phyloP scores from a whole-genome alignment of 2,888 invertebrate genomes.

The Argyra leucocephala region DNA sequence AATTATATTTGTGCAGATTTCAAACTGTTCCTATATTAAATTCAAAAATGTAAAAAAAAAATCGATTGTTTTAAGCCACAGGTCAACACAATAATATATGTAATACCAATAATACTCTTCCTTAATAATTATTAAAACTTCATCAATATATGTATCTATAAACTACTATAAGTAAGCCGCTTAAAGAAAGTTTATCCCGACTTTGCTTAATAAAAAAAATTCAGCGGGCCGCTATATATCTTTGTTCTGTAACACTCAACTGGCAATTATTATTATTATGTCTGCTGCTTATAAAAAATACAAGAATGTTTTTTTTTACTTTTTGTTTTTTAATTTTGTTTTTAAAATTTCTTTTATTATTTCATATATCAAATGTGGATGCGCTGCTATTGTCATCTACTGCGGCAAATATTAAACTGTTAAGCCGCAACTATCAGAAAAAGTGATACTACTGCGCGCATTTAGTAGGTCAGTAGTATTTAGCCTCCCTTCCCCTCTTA shows the following conservation, averaged over 20 bases:
- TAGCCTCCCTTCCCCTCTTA: neutral
- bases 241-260: neutral
- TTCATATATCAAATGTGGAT: neutral
- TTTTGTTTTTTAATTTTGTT: neutral
- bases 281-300: neutral
- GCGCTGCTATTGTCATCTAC: neutral
- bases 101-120: neutral
- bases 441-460: neutral
- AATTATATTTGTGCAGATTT: neutral
- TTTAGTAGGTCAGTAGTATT: constrained; percentile 5
- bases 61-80: neutral
- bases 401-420: constrained; percentile 3
- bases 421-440: neutral
- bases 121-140: neutral
- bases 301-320: neutral
- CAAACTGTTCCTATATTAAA: neutral
- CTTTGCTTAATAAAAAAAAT: neutral
- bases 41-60: neutral
- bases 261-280: neutral
- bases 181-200: neutral
- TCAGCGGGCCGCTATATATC: neutral
- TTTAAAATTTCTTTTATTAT: neutral
- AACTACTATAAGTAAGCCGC: neutral
- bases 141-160: neutral
- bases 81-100: neutral